Evolutionary conservation across 1,140 invertebrate species (phyloP), one percentile per base, ranked within the genome.

Genomic region (Ylistrum balloti): DNA sequence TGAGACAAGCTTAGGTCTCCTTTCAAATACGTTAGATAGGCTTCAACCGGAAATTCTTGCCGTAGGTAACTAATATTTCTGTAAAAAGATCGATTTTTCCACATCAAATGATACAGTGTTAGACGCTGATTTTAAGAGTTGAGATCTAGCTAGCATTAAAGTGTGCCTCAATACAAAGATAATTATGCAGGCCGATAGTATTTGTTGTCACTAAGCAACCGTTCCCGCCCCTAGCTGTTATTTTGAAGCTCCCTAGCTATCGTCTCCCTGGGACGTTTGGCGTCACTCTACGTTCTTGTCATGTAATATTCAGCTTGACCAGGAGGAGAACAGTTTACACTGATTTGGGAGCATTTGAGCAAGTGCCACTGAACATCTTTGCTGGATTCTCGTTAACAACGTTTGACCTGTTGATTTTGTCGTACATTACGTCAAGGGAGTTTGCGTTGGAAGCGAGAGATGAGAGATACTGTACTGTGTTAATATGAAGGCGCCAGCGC

Each of bases 381-480:
- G 9, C 22, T 56, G 22, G 45, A 56, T 17, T 74, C n/a, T 74
- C 56, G 56, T n/a, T 5, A 28, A 28, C 13, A 28, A 7, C n/a
- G 5, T n/a, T 74, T 74, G 56, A 28, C n/a, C 56, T 74, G 56
- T 74, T 74, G 56, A 74, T 74, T 28, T 28, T n/a, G 9, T 11
- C n/a, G 28, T 28, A 74, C 56, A 74, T 28, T 28, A 22, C 22
- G 13, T n/a, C n/a, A 74, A 28, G 56, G 56, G 22, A 74, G 22
- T 74, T 74, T 74, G n/a, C 56, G 56, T 74, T 74, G 15, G 56
- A 74, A 74, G 56, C 56, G 56, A 74, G 22, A 3, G 56, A 28
- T n/a, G 56, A 74, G 56, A 74, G 56, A 74, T 74, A 74, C 56
- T 74, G 56, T 74, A 74, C 22, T 74, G 56, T 74, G 56, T 74